Evolutionary conservation across 2,888 invertebrate genomes (phyloP), one percentile per base, ranked within the genome.

Genomic region (Tiliacea citrago): DNA sequence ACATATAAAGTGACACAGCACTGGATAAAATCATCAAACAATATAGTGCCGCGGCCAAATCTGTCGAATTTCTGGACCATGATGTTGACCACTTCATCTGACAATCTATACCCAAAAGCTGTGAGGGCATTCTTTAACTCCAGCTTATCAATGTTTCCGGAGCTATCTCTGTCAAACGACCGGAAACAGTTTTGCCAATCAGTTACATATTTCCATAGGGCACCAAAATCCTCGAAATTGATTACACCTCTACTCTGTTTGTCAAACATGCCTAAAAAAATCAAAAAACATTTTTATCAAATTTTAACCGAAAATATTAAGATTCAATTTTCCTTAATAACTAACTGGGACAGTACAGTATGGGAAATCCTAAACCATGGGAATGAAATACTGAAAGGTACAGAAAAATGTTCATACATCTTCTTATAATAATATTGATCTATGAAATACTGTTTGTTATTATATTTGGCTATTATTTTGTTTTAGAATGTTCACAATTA

Each of bases 1-100:
- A 99, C 99, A 97, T 99, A 98, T 91, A 99, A 96, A 71, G 98
- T 98, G 81, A 99, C 98, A 93, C 99, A 99, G 92, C 99, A 99
- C 93, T 99, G 99, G 87, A 99, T 99, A 93, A 99, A 99, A 94
- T 99, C 99, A 96, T 99, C 99, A 95, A 99, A 99, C 71, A 99
- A 97, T 88, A 99, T 98, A 12, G 98, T 98, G 51, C 99, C 99
- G 69, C 97, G 96, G n/a, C 99, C 99, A 90, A 98, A 98, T 84
- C 99, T 97, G 95, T 99, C 99, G 95, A 99, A 99, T 94, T 99
- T 99, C 86, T 98, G 97, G 70, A 99, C 97, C 90, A 99, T 97
- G 55, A 98, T 97, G 81, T 97, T 97, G 75, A 99, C 97, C 71
- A 99, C 97, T 75, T 97, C 97, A 88, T 99, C 99, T 0, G 98